Evolutionary conservation across 2,797 vertebrate species (phyloP), one percentile per base, ranked within the genome.

Genomic region (Lutjanus campechanus): DNA sequence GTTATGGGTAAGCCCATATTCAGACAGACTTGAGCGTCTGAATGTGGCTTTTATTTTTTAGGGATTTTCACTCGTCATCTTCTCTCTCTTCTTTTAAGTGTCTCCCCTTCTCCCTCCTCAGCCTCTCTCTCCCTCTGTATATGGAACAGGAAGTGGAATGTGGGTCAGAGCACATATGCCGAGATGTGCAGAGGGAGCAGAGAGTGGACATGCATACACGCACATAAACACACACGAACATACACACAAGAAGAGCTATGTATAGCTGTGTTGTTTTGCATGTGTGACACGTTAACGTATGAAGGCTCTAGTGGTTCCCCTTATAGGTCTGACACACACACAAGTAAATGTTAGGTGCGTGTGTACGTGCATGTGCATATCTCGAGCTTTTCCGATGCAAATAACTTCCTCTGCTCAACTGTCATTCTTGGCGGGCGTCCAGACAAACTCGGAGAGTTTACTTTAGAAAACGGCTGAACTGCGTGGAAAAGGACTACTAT

Each of bases 121-220:
- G 15, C 43, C n/a, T 73, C 73, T 44, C 25, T 43, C 17, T 58
- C 58, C 49, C 55, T 56, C 74, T 29, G 50, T 25, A 64, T 85
- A 36, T 89, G 71, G 86, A 91, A 88, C 86, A 92, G 90, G 90
- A 93, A 91, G 83, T 81, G 70, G 83, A 67, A 92, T 92, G 78
- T 94, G 90, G 93, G 91, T 93, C 93, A 93, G 74, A 83, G 88
- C 80, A 63, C 82, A 89, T 82, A 83, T 77, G 80, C 79, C 36
- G 46, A 79, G 68, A 78, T 20, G 62, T 70, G 69, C 43, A 65
- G 60, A 36, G 54, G 69, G 50, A 87, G 43, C 7, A 1, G 8
- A 77, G 64, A 67, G 68, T 59, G 44, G 44, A 80, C 73, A 50
- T 5, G 16, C 70, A 66, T 49, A 56, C 11, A 65, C 75, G n/a